phyloP scores from a whole-genome alignment of 2,888 invertebrate genomes.

The Diplolepis rosae region DNA sequence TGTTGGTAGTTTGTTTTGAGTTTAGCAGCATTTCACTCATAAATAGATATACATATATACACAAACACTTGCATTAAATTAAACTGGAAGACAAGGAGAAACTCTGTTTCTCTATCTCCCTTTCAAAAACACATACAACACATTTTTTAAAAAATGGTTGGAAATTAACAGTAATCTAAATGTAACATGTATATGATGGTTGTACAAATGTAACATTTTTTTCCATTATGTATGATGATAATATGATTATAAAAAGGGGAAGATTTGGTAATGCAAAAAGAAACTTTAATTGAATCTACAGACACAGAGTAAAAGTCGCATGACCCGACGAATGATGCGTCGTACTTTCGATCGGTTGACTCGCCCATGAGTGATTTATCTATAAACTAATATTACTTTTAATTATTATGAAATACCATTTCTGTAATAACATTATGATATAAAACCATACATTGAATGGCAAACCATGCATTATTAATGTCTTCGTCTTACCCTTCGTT shows the following conservation, averaged over 20 bases:
- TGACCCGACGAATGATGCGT: slow-evolving; percentile 9
- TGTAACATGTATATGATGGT: slow-evolving; percentile 75
- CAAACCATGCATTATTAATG: slow-evolving; percentile 48
- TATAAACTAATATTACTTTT: slow-evolving; percentile 79
- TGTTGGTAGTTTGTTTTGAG: slow-evolving; percentile 59
- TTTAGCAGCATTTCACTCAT: slow-evolving; percentile 64
- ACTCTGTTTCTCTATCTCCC: slow-evolving; percentile 35
- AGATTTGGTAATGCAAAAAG: slow-evolving; percentile 56
- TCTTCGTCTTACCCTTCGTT: neutral
- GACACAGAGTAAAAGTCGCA: slow-evolving; percentile 47
- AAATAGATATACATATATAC: slow-evolving; percentile 55
- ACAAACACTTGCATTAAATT: slow-evolving; percentile 54
- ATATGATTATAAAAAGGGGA: slow-evolving; percentile 51
- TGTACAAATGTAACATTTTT: slow-evolving; percentile 76
- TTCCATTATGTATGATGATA: slow-evolving; percentile 71
- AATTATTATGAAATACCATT: slow-evolving; percentile 81
- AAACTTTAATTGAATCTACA: slow-evolving; percentile 51
- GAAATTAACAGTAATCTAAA: slow-evolving; percentile 70
- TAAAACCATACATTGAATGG: slow-evolving; percentile 73
- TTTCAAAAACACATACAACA: slow-evolving; percentile 46
- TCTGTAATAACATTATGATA: slow-evolving; percentile 78
- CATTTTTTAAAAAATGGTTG: slow-evolving; percentile 61
- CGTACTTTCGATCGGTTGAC: slow-evolving; percentile 57
- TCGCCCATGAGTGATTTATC: slow-evolving; percentile 72
- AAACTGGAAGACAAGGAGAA: slow-evolving; percentile 48